phyloP scores from a whole-genome alignment of 2,797 vertebrate species.

The Scolopax bukidnonensis region DNA sequence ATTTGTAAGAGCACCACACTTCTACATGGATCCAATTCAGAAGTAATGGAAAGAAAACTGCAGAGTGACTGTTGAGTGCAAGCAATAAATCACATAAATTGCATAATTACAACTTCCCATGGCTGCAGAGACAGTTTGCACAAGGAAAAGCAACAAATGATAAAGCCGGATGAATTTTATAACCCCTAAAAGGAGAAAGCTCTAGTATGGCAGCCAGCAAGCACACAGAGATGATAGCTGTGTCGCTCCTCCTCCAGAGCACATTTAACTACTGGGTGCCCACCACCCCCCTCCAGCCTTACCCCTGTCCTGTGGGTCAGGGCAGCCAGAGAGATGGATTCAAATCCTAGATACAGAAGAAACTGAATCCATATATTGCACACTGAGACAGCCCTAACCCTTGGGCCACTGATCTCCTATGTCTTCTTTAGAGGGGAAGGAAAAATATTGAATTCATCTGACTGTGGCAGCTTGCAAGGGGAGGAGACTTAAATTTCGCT shows the following conservation, averaged over 20 bases:
- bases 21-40: conserved; percentile 1
- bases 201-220: background rate
- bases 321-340: background rate
- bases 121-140: background rate
- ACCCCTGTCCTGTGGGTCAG: background rate
- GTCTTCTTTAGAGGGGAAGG: background rate
- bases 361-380: background rate
- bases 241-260: background rate
- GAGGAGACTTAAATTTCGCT: background rate
- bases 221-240: background rate
- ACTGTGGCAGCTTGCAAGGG: background rate
- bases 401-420: background rate
- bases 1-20: background rate
- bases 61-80: background rate
- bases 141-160: background rate
- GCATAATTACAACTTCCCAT: conserved; percentile 25
- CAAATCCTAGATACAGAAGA: background rate
- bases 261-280: accelerated
- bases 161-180: background rate
- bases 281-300: background rate
- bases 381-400: background rate
- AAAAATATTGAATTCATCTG: background rate
- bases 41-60: background rate
- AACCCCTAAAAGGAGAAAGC: background rate
- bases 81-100: conserved; percentile 56